phyloP scores from a whole-genome alignment of 2,888 invertebrate genomes.

The Sacculina carcini region DNA sequence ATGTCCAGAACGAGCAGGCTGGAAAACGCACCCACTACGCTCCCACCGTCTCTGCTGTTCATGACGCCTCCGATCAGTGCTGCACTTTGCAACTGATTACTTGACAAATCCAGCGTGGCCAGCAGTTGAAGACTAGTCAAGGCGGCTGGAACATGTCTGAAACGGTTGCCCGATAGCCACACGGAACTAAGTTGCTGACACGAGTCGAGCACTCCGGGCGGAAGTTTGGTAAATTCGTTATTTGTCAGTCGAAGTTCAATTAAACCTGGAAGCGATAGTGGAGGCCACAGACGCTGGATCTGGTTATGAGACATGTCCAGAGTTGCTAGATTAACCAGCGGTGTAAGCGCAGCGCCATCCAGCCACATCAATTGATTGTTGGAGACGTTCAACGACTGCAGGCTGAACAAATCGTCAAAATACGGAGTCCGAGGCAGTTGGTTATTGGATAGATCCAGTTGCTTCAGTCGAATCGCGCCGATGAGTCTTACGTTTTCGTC shows the following conservation, averaged over 20 bases:
- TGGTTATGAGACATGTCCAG: conserved; percentile 25
- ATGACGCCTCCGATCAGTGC: conserved; percentile 39
- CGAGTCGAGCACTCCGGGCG: conserved; percentile 40
- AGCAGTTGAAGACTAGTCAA: conserved; percentile 37
- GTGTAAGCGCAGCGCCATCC: conserved; percentile 31
- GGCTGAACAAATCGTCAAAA: conserved; percentile 49
- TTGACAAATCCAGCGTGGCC: conserved; percentile 55
- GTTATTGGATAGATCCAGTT: conserved; percentile 59
- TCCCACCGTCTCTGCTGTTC: neutral
- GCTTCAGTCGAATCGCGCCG: conserved; percentile 44
- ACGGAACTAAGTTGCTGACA: conserved; percentile 52
- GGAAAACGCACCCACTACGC: conserved; percentile 20
- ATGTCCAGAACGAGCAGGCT: conserved; percentile 36
- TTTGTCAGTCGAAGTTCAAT: conserved; percentile 27
- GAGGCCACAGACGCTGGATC: conserved; percentile 54
- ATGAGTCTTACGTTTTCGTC: conserved; percentile 57
- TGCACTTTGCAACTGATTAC: conserved; percentile 40
- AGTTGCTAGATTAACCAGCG: conserved; percentile 33
- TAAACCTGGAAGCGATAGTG: conserved; percentile 26
- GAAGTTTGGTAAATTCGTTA: conserved; percentile 47
- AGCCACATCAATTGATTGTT: conserved; percentile 52
- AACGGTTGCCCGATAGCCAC: conserved; percentile 54
- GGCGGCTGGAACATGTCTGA: conserved; percentile 30
- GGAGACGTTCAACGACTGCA: conserved; percentile 60
- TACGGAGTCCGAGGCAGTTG: conserved; percentile 64